A percentile compares a stretch with the other conserved stretches of the same genome.
These are phyloP conservation scores for Scaptomyza reducta DNA, from an alignment of 2,888 invertebrate genomes.

Conservation along the genomic window DNA sequence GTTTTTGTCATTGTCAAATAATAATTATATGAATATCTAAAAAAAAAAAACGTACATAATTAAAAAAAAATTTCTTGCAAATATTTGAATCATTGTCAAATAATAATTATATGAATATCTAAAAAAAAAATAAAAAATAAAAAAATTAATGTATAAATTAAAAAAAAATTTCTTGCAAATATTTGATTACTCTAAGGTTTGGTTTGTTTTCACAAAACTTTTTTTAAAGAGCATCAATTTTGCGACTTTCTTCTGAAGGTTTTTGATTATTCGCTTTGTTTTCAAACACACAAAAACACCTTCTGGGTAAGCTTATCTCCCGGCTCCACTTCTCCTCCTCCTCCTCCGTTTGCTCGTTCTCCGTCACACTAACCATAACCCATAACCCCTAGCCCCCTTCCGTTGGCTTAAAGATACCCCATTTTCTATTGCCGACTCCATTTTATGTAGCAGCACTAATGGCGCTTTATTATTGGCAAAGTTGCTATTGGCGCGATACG, in stretches of 20 bases:
- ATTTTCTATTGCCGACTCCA: conserved; percentile 38
- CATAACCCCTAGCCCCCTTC: no score
- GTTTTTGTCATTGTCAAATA: no score
- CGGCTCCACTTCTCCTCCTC: conserved; percentile 3
- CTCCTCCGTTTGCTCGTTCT: not conserved
- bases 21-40: no score
- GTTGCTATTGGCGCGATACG: conserved; percentile 59
- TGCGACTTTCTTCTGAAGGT: conserved; percentile 14
- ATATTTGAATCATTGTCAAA: no score
- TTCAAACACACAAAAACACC: conserved; percentile 21
- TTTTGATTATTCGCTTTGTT: conserved; percentile 21
- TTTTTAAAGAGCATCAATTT: conserved; percentile 31
- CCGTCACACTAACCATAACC: not conserved
- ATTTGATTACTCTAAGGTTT: no score
- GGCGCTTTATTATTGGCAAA: conserved; percentile 80
- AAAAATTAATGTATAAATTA: no score
- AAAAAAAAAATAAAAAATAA: no score
- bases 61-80: no score
- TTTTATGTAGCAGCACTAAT: conserved; percentile 81
- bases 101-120: no score
- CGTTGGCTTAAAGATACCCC: conserved; percentile 10
- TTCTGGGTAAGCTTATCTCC: conserved; percentile 45
- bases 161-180: no score
- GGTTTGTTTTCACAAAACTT: no score
- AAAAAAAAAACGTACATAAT: no score